Evolutionary conservation across 2,113 vertebrate species (phyloP), one percentile per base, ranked within the genome.

Genomic region (Myanophis thanlyinensis): DNA sequence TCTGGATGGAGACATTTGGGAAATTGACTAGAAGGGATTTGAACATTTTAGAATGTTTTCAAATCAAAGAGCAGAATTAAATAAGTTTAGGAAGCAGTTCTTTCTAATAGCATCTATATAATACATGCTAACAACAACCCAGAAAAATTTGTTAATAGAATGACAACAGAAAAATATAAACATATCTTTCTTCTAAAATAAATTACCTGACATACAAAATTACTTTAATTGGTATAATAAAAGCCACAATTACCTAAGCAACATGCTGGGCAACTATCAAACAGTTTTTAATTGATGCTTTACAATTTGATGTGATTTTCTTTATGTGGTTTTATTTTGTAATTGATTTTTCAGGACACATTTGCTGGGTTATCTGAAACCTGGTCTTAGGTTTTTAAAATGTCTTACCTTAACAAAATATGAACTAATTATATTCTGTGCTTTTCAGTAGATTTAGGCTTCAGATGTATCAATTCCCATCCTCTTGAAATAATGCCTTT

Each of bases 101-200:
- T 53, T 88, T 53, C 51, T 88, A 52, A 52, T 53, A 51, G 86
- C 13, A 18, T 73, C 67, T 35, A 9, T 87, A 30, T 51, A 51
- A 51, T 1, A 87, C 47, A n/a, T 30, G 22, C 30, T 87, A 87
- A 87, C 30, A 88, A 51, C 8, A 80, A 87, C 20, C 48, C 51
- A 22, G 11, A 86, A 25, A 4, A 12, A 48, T 27, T 13, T 49
- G 12, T 51, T 87, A 49, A 87, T 18, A 85, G 47, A 48, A 87
- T 87, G 30, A 87, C 47, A 48, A 47, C 7, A 94, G 54, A 93
- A 84, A 91, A 12, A n/a, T 93, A 62, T 88, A 40, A 94, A 53
- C 93, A 94, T 89, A 44, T 44, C 52, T 5, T 40, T 10, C 15
- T 91, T 1, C 0, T 20, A 87, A 10, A 30, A 89, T 46, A 49